These are phyloP conservation scores for Gadopsis bispinosus DNA, from an alignment of 2,797 vertebrate species.

Conservation along the genomic window DNA sequence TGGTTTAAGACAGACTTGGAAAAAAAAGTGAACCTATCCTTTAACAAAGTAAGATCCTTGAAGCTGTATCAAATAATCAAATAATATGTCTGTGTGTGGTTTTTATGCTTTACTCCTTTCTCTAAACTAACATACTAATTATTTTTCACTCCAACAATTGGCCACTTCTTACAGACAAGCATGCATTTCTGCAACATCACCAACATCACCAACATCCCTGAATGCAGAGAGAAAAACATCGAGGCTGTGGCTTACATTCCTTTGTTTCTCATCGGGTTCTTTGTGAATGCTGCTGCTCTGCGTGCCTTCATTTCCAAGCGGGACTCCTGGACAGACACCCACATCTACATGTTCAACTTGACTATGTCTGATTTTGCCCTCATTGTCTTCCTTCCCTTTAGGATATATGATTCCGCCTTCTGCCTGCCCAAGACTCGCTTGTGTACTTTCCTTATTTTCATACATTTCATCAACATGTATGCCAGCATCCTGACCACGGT, in stretches of 20 bases:
- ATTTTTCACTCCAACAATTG: not conserved
- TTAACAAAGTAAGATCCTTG: not conserved
- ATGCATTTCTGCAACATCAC: constrained; percentile 23
- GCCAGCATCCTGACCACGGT: constrained; percentile 79
- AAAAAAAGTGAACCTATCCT: not conserved
- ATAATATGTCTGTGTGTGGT: not conserved
- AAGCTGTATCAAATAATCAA: not conserved
- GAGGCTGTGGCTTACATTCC: constrained; percentile 61
- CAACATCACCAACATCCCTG: not conserved
- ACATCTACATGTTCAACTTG: constrained; percentile 84
- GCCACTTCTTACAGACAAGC: constrained; percentile 17
- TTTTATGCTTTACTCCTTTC: not conserved
- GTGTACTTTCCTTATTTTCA: constrained; percentile 73
- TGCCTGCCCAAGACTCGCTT: not conserved
- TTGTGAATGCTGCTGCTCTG: constrained; percentile 73
- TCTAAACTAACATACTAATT: not conserved
- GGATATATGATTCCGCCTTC: constrained; percentile 68
- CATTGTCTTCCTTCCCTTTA: constrained; percentile 85
- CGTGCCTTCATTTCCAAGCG: constrained; percentile 60
- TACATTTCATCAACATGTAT: constrained; percentile 85
- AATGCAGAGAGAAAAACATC: not conserved
- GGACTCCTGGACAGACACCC: constrained; percentile 74
- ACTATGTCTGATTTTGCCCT: constrained; percentile 76
- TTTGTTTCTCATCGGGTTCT: constrained; percentile 74
- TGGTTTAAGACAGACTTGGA: not conserved